Base-by-base conservation (phyloP, 2,113 vertebrate species). In the Xiphias gladius region DNA sequence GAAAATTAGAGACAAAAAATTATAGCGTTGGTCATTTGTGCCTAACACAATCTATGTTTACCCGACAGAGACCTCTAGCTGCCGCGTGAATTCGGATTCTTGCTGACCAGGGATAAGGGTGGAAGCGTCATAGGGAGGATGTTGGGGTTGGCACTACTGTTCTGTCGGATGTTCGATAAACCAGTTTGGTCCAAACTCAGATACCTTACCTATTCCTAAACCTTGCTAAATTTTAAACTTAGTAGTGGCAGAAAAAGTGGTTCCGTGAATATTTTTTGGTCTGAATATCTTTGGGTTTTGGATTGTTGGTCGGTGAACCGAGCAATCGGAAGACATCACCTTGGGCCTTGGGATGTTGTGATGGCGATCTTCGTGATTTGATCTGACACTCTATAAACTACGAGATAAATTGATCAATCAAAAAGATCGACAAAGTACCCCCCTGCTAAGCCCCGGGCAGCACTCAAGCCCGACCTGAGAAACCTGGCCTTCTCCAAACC, bases 401-500 rank as follows among this genome's bases (percentile, higher is more conserved):
- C 17, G 17, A 28, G 37, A 46, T 46, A 24, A 30, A 19, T 30
- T 24, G 14, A 63, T 72, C 0, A 2, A 58, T 59, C 5, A 14
- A 7, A 70, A 30, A 24, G 16, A 20, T 37, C 22, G 2, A 55
- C 12, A n/a, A 35, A 30, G 20, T n/a, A 50, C 1, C 5, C 11
- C 48, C 9, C 61, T 57, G 37, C 52, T 55, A n/a, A 50, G 43
- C 14, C 16, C n/a, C 16, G 46, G 63, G 62, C 70, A 64, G 71
- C 37, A 32, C 28, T n/a, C 14, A 8, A 69, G 62, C 48, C 26
- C 7, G 1, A 66, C 63, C 57, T 58, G 55, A 67, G 30, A 61
- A 59, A 66, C 39, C 79, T 65, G 79, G 83, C 82, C 65, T 76
- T 41, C 59, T 64, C 69, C 85, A 77, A 88, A 78, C 68, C 65